Evolutionary conservation across 2,888 invertebrate species (phyloP).

Genomic region (Phengaris arion): DNA sequence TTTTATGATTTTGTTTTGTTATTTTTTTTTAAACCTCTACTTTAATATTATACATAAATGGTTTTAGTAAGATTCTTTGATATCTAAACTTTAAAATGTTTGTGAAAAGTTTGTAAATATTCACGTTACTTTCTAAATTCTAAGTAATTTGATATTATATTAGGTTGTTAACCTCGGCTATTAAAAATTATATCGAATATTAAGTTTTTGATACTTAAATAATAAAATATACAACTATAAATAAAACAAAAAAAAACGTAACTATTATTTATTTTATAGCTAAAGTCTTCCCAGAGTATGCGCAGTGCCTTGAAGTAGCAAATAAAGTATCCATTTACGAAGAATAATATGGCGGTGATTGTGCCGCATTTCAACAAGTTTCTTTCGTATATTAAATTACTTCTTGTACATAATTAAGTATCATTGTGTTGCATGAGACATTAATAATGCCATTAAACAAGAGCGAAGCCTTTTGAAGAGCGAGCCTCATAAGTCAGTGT

Average conservation of each 20-base stretch:
- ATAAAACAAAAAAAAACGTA: background rate
- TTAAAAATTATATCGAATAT: no score
- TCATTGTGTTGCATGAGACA: constrained; percentile 7
- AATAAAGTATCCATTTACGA: constrained; percentile 19
- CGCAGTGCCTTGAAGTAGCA: background rate
- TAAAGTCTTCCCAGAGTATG: background rate
- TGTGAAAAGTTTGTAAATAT: background rate
- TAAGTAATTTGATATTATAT: background rate
- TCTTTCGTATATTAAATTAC: constrained; percentile 25
- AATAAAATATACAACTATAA: background rate
- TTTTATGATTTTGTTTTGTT: no score
- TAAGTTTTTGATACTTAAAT: background rate
- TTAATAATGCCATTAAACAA: constrained; percentile 17
- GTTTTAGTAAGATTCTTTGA: background rate
- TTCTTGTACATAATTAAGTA: constrained; percentile 12
- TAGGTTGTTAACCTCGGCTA: no score
- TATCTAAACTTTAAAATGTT: background rate
- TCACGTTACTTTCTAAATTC: background rate
- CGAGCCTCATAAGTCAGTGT: background rate
- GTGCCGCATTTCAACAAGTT: background rate
- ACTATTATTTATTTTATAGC: background rate
- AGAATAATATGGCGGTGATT: background rate
- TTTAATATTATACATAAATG: no score
- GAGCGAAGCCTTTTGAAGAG: constrained; percentile 2
- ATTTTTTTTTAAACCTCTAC: no score